Evolutionary conservation across 2,797 vertebrate species (phyloP).

Genomic region (Anniella stebbinsi): DNA sequence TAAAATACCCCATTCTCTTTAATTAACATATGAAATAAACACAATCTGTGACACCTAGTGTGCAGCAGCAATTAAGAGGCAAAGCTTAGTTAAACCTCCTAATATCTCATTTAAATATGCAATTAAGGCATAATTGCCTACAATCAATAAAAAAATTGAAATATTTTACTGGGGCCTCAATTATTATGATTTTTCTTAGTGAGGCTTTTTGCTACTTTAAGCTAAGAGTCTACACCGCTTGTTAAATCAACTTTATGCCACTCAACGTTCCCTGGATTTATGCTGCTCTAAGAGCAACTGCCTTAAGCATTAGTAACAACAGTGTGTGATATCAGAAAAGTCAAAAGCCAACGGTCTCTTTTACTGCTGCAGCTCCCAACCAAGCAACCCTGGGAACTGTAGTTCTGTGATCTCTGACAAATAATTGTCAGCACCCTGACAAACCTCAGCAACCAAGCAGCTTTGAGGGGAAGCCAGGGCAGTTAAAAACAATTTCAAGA

Average conservation of each 20-base stretch:
- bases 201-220: constrained; percentile 75
- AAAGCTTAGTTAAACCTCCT: constrained; percentile 90
- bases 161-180: constrained; percentile 83
- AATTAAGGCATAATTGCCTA: constrained; percentile 92
- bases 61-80: constrained; percentile 94
- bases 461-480: background rate
- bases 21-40: constrained; percentile 92
- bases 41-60: constrained; percentile 91
- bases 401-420: constrained; percentile 24
- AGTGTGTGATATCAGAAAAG: background rate
- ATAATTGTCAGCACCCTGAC: constrained; percentile 10
- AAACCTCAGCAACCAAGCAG: constrained; percentile 11
- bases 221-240: constrained; percentile 61
- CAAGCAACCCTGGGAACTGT: constrained; percentile 17
- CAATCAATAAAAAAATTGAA: constrained; percentile 91
- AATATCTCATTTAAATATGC: constrained; percentile 92
- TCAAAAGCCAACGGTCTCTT: constrained; percentile 25
- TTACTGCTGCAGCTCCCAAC: background rate
- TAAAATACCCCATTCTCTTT: constrained; percentile 88
- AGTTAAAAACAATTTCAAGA: constrained; percentile 7
- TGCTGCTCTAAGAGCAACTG: constrained; percentile 1
- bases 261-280: constrained; percentile 46
- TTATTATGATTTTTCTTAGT: constrained; percentile 75
- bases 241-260: constrained; percentile 72
- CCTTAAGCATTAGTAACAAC: constrained; percentile 22